Conservation (phyloP, 2,797 vertebrate genomes). For the Perodicticus potto region DNA sequence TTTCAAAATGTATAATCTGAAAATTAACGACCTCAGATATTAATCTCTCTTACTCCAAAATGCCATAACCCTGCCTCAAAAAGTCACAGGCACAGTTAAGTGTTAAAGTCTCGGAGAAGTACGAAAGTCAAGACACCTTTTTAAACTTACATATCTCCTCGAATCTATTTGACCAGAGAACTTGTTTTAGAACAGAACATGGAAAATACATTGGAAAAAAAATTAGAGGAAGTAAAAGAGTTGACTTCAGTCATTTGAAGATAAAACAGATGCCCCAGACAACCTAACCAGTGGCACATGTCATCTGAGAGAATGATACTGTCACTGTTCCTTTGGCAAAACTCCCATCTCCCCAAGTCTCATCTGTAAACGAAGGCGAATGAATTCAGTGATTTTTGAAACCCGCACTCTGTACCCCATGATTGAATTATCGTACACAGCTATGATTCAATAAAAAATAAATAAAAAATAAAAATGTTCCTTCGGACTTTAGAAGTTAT, state of each 20-base stretch:
- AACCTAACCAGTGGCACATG: neutral
- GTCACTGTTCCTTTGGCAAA: neutral
- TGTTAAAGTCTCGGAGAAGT: neutral
- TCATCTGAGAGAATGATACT: neutral
- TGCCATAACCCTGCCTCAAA: neutral
- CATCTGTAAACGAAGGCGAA: neutral
- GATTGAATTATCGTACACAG: too few relatives aligned
- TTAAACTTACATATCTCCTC: slow-evolving; percentile 51
- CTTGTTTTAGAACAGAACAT: neutral
- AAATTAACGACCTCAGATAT: slow-evolving; percentile 41
- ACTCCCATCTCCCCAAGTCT: neutral
- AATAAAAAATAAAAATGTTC: too few relatives aligned
- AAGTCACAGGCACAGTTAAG: neutral
- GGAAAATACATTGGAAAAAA: neutral
- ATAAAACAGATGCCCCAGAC: neutral
- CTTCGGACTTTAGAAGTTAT: neutral
- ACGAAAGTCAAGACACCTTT: neutral
- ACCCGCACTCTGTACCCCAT: too few relatives aligned
- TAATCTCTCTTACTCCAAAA: slow-evolving; percentile 7
- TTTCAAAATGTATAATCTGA: neutral
- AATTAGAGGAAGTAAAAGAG: neutral
- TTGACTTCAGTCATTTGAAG: neutral
- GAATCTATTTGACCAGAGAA: slow-evolving; percentile 39
- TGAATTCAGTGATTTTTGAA: neutral
- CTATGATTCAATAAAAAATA: too few relatives aligned